phyloP scores from a whole-genome alignment of 2,113 vertebrate species.

The Chloropsis hardwickii region DNA sequence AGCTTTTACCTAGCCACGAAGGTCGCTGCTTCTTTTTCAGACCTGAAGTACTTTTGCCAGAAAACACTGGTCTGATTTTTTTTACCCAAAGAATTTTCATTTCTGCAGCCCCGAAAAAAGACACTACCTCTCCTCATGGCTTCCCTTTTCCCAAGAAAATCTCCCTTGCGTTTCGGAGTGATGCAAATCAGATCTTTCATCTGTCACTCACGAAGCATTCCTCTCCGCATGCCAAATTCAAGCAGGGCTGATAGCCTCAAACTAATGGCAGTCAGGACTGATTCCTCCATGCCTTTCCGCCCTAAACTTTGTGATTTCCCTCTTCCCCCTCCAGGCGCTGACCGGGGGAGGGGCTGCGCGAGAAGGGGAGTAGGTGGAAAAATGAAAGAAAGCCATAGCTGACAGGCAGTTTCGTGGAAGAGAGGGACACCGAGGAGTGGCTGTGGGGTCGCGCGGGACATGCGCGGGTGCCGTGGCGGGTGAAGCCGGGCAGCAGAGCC shows the following conservation, averaged over 20 bases:
- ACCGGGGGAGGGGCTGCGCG: neutral
- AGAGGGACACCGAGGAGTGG: neutral
- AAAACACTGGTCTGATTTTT: neutral
- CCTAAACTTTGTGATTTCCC: neutral
- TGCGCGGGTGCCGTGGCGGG: neutral
- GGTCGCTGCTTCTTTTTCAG: neutral
- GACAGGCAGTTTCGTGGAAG: neutral
- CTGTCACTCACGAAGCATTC: accelerated
- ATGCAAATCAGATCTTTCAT: neutral
- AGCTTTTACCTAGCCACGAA: neutral
- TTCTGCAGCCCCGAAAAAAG: neutral
- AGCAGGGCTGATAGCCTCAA: neutral
- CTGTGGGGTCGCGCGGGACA: neutral
- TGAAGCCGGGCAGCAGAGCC: neutral
- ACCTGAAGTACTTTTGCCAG: accelerated
- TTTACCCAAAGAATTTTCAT: neutral
- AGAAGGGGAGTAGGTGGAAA: neutral
- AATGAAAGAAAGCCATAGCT: accelerated
- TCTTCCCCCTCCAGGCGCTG: neutral
- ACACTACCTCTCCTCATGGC: accelerated
- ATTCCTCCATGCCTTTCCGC: neutral
- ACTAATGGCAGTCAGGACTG: no score
- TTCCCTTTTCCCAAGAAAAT: neutral
- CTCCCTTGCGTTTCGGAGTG: accelerated
- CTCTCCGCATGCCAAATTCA: no score